Conservation (phyloP, 2,113 vertebrate species). For the Onychostruthus taczanowskii region DNA sequence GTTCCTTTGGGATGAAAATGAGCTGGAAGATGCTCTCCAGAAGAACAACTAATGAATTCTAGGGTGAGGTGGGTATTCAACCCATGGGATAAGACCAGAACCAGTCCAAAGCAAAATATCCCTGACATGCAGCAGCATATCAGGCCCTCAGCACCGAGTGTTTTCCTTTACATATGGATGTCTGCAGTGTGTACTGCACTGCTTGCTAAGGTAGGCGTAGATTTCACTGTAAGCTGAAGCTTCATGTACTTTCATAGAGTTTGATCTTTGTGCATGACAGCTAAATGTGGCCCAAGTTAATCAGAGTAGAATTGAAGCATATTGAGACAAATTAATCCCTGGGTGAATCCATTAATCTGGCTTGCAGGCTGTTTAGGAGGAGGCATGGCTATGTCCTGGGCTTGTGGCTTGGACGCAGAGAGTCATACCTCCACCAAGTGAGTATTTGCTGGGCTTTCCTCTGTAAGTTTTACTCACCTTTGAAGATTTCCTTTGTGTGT, state of each 20-base stretch:
- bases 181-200: background rate
- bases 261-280: background rate
- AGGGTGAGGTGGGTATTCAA: background rate
- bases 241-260: background rate
- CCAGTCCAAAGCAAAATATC: background rate
- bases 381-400: accelerated
- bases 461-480: conserved; percentile 77
- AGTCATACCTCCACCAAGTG: background rate
- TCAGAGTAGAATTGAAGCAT: background rate
- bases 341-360: background rate
- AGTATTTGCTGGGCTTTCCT: background rate
- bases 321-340: background rate
- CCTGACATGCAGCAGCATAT: background rate
- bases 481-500: conserved; percentile 88
- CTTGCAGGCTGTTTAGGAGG: background rate
- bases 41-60: background rate
- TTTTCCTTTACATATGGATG: background rate
- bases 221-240: background rate
- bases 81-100: background rate
- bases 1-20: background rate
- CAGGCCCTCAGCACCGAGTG: background rate
- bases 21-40: background rate
- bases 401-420: background rate
- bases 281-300: background rate
- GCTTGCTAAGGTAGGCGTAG: accelerated